Percentiles rank a stretch among this genome's conserved stretches.
phyloP scores from a whole-genome alignment of 1,140 invertebrate species.

The Drosophila pallidifrons region DNA sequence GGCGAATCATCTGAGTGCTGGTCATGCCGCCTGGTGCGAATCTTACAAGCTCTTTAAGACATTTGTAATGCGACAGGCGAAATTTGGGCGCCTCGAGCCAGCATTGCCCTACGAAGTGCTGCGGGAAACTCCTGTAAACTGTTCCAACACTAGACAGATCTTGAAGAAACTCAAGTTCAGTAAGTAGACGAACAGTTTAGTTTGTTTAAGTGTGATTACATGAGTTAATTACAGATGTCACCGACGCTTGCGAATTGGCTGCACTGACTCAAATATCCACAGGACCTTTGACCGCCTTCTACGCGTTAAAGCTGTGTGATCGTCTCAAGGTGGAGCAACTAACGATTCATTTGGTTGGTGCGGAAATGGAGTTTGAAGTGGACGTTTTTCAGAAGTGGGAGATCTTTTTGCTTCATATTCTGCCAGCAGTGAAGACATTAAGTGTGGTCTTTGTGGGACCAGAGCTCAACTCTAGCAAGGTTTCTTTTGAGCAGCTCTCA shows the following conservation, averaged over 20 bases:
- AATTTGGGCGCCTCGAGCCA: conserved; percentile 86
- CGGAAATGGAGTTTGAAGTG: conserved; percentile 90
- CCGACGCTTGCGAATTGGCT: conserved; percentile 88
- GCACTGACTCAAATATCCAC: conserved; percentile 88
- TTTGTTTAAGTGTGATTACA: background rate
- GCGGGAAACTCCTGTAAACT: conserved; percentile 66
- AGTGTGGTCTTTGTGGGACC: conserved; percentile 88
- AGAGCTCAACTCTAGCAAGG: conserved; percentile 87
- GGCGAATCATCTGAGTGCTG: conserved; percentile 84
- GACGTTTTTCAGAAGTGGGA: conserved; percentile 90
- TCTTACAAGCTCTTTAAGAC: conserved; percentile 86
- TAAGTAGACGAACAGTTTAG: conserved; percentile 16
- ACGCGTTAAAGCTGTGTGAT: conserved; percentile 86
- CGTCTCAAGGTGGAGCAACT: conserved; percentile 67
- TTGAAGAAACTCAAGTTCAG: conserved; percentile 64
- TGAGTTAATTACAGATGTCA: conserved; percentile 58
- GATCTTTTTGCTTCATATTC: conserved; percentile 88
- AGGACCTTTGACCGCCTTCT: conserved; percentile 88
- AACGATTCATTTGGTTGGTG: conserved; percentile 85
- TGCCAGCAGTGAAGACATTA: conserved; percentile 86
- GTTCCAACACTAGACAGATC: conserved; percentile 64
- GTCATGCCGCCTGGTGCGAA: conserved; percentile 86
- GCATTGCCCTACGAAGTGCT: conserved; percentile 86
- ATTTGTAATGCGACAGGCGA: conserved; percentile 86
- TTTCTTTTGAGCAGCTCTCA: conserved; percentile 85